Base-by-base conservation (phyloP, 2,888 invertebrate genomes). In the Dicranocentrus wangi region DNA sequence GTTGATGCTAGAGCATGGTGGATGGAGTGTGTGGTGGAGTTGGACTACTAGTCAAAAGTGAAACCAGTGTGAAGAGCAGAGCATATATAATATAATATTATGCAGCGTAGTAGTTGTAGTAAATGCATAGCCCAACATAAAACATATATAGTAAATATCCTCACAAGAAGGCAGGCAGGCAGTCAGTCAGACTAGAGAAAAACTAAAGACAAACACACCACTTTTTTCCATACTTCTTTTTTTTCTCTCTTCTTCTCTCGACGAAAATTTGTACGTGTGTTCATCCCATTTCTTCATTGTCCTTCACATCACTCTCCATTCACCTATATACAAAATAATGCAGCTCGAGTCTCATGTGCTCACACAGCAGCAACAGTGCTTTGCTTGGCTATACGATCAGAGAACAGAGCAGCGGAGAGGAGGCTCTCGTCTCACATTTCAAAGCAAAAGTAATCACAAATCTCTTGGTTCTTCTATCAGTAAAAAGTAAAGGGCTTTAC, bases 241-340 rank as follows among this genome's bases (percentile, higher is more conserved):
- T 55, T 55, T 47, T 47, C 47, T 47, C 15, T n/a, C 5, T 17
- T 3, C 17, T 10, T 47, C 47, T 47, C 15, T n/a, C 5, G 2
- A 15, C 17, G 5, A 10, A 47, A 10, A 47, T n/a, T 10, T 27
- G 25, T 25, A 27, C 19, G 58, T 58, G 25, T 71, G 47, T 63
- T 70, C 69, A 21, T 71, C 53, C 47, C 32, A 66, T 55, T 60
- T 43, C 69, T 55, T 72, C 60, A 65, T 71, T 78, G 78, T 78
- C 78, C 78, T 78, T 78, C 78, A 78, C 78, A 78, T 77, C 66
- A 68, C n/a, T 51, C 28, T 55, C 15, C 68, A 63, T 61, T 77
- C 61, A 61, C 63, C 77, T 77, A 69, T 53, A 69, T 68, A 60
- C 58, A 60, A 2, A 21, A 73, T 65, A 42, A 1, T 17, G 28